A percentile compares a stretch with the other conserved stretches of the same genome.
Evolutionary conservation across 2,888 invertebrate genomes (phyloP).

Genomic region (Ophioninae sp.): DNA sequence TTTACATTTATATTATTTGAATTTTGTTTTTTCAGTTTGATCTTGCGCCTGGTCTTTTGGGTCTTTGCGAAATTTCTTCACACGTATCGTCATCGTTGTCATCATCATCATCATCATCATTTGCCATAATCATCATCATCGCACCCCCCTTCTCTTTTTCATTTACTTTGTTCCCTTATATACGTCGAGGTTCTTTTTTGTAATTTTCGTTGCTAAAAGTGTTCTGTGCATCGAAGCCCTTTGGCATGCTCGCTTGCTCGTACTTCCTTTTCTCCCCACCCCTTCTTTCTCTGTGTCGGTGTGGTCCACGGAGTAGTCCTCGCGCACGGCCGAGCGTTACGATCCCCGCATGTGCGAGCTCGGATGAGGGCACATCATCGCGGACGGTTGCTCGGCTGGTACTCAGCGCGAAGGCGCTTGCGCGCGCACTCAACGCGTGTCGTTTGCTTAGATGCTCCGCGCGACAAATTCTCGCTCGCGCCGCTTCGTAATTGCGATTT

Average conservation of each 20-base stretch:
- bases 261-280: conserved; percentile 47
- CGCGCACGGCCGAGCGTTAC: conserved; percentile 48
- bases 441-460: conserved; percentile 70
- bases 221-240: conserved; percentile 15
- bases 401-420: background rate
- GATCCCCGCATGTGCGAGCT: conserved; percentile 11
- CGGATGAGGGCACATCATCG: conserved; percentile 37
- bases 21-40: too few species aligned
- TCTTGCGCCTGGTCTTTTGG: too few species aligned
- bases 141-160: background rate
- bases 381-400: conserved; percentile 3
- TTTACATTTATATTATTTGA: too few species aligned
- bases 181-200: conserved; percentile 22
- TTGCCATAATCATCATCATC: too few species aligned
- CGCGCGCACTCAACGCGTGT: conserved; percentile 39
- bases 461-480: conserved; percentile 79
- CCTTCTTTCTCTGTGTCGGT: conserved; percentile 19
- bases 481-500: conserved; percentile 80
- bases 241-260: conserved; percentile 49
- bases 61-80: too few species aligned
- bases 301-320: conserved; percentile 50
- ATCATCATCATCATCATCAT: too few species aligned
- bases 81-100: background rate
- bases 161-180: conserved; percentile 6
- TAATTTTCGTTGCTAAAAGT: conserved; percentile 28